A percentile compares a stretch with the other conserved stretches of the same genome.
Conservation (phyloP, 2,113 vertebrate genomes). For the Pipa parva region DNA sequence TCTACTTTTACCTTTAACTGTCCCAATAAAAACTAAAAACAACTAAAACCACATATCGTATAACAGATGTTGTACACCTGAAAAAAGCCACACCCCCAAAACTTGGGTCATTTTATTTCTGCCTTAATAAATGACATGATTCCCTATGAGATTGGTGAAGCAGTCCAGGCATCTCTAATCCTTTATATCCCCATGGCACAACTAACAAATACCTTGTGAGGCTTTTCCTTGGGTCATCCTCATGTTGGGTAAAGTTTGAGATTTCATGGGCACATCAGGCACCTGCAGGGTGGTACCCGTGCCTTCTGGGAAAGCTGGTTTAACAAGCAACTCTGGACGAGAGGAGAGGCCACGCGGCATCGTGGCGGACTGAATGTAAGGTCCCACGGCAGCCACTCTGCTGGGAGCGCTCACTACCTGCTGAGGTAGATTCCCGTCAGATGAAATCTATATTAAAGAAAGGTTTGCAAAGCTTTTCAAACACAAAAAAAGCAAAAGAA, state of each 20-base stretch:
- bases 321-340: slow-evolving; percentile 81
- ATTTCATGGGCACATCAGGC: slow-evolving; percentile 66
- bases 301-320: slow-evolving; percentile 79
- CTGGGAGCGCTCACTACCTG: slow-evolving; percentile 68
- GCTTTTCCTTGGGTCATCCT: slow-evolving; percentile 59
- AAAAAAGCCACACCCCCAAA: no score
- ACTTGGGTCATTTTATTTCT: no score
- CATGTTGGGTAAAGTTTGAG: slow-evolving; percentile 68
- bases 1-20: no score
- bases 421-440: slow-evolving; percentile 68
- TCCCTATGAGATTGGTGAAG: no score
- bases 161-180: no score
- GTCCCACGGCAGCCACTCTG: slow-evolving; percentile 91
- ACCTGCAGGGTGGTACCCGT: slow-evolving; percentile 65
- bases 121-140: no score
- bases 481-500: not conserved
- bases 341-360: slow-evolving; percentile 77
- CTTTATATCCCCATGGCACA: no score
- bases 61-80: no score
- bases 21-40: no score
- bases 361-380: slow-evolving; percentile 93
- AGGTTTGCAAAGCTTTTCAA: slow-evolving; percentile 13
- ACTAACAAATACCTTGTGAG: slow-evolving; percentile 51
- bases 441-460: slow-evolving; percentile 62
- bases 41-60: no score